phyloP scores from a whole-genome alignment of 2,888 invertebrate genomes.

The Cephonodes hylas region DNA sequence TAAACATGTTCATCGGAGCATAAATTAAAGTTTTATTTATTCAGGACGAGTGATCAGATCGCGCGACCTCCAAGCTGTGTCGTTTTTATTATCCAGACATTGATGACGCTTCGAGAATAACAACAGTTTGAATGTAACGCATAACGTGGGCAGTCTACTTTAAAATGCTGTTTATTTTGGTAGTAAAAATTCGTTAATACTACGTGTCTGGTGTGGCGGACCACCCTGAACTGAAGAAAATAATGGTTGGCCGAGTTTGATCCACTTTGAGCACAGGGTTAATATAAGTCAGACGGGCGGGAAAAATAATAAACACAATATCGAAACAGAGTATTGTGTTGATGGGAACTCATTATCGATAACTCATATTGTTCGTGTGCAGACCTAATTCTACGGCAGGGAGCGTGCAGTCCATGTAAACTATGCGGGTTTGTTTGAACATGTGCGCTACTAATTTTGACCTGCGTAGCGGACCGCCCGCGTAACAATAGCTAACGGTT shows the following conservation, averaged over 20 bases:
- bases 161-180: slow-evolving; percentile 15
- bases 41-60: slow-evolving; percentile 42
- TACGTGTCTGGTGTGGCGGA: slow-evolving; percentile 13
- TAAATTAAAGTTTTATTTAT: slow-evolving; percentile 48
- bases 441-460: slow-evolving; percentile 79
- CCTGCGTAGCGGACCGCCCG: slow-evolving; percentile 63
- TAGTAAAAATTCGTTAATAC: slow-evolving; percentile 12
- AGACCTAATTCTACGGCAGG: slow-evolving; percentile 36
- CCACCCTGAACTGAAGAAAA: slow-evolving; percentile 10
- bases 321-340: not conserved
- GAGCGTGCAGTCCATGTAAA: slow-evolving; percentile 57
- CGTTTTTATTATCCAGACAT: slow-evolving; percentile 44
- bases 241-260: not conserved
- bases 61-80: slow-evolving; percentile 45
- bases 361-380: slow-evolving; percentile 18
- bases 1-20: slow-evolving; percentile 39
- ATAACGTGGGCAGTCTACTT: slow-evolving; percentile 26
- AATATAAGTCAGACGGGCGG: not conserved
- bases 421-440: slow-evolving; percentile 75
- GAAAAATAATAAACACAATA: not conserved
- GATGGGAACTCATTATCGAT: slow-evolving; percentile 18
- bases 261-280: not conserved
- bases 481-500: slow-evolving; percentile 76
- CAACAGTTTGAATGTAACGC: slow-evolving; percentile 23
- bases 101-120: slow-evolving; percentile 31